Conservation (phyloP, 2,797 vertebrate species). For the Miichthys miiuy region DNA sequence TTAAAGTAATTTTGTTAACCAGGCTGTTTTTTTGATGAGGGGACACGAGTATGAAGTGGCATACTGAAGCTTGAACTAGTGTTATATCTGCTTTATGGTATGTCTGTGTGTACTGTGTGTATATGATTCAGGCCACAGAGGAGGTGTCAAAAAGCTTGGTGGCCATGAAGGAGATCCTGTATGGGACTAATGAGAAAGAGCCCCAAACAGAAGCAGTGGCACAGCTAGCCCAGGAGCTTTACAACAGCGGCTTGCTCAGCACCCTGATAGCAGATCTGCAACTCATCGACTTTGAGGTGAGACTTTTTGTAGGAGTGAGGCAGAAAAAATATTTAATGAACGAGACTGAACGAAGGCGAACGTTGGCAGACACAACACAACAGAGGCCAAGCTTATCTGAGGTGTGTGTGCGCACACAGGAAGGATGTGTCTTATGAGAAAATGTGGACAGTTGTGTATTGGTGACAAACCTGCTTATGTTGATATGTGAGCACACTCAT, state of each 20-base stretch:
- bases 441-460: background rate
- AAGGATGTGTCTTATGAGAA: background rate
- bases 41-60: background rate
- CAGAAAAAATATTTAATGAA: background rate
- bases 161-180: constrained; percentile 98
- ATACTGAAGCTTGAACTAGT: background rate
- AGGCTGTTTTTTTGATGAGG: background rate
- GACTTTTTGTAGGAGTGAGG: background rate
- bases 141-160: constrained; percentile 98
- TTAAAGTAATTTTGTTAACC: background rate
- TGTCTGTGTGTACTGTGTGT: background rate
- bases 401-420: background rate
- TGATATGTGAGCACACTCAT: constrained; percentile 37
- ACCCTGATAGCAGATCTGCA: constrained; percentile 94
- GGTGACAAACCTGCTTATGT: constrained; percentile 1
- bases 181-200: constrained; percentile 97
- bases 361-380: background rate
- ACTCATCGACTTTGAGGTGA: constrained; percentile 98
- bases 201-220: constrained; percentile 97
- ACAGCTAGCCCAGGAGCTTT: constrained; percentile 96
- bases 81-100: background rate
- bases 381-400: background rate
- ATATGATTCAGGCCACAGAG: constrained; percentile 90
- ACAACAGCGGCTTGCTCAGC: constrained; percentile 95
- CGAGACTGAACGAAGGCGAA: background rate